Evolutionary conservation across 2,113 vertebrate species (phyloP).

Genomic region (Hoplias malabaricus): DNA sequence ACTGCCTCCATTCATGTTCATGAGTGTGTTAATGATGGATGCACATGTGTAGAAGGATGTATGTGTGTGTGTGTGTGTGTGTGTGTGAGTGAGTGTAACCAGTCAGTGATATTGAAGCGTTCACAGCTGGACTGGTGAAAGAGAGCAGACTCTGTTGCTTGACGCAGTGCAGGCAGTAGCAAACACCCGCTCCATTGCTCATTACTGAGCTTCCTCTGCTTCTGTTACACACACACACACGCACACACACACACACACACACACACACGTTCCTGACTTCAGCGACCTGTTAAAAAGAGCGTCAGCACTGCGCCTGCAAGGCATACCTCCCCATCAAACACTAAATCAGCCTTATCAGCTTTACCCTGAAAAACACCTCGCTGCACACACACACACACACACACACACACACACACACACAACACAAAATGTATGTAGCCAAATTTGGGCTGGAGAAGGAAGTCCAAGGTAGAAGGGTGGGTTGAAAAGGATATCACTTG

Average conservation of each 20-base stretch:
- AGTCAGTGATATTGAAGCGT: not conserved
- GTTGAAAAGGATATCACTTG: constrained; percentile 1
- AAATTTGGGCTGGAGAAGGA: constrained; percentile 15
- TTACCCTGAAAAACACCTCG: constrained; percentile 23
- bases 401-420: constrained; percentile 38
- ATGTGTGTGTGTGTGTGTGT: not conserved
- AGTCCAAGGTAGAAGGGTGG: not conserved
- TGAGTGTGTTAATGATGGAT: not conserved
- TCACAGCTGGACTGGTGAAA: not conserved
- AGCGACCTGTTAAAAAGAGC: constrained; percentile 33
- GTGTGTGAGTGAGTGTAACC: not conserved
- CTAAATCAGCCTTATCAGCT: constrained; percentile 47
- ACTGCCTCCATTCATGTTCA: not conserved
- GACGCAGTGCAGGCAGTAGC: not conserved
- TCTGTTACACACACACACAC: constrained; percentile 18
- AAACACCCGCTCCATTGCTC: not conserved
- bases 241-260: constrained; percentile 23
- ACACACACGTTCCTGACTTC: constrained; percentile 30
- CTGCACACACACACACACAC: not conserved
- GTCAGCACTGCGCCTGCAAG: constrained; percentile 23
- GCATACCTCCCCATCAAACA: constrained; percentile 46
- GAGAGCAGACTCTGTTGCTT: not conserved
- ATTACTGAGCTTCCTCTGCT: constrained; percentile 12
- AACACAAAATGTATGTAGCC: not conserved
- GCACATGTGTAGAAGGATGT: not conserved